Evolutionary conservation across 2,113 vertebrate genomes (phyloP).

Genomic region (Aplodontia rufa): DNA sequence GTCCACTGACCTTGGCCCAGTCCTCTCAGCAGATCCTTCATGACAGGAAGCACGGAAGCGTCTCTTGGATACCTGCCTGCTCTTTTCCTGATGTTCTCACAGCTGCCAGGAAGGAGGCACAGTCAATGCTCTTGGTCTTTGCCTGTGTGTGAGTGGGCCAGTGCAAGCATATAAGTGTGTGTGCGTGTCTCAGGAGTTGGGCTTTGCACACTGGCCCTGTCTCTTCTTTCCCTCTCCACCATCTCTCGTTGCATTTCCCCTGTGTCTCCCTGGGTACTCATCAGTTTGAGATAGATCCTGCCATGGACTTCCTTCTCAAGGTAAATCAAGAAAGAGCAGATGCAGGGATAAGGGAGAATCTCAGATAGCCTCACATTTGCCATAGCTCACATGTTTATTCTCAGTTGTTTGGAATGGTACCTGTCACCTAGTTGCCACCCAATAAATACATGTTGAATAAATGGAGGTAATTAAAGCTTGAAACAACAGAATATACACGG

Average conservation of each 20-base stretch:
- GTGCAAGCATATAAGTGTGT: not conserved
- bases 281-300: not conserved
- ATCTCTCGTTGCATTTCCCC: fast-evolving
- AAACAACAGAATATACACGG: not conserved
- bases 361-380: not conserved
- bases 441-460: slow-evolving; percentile 44
- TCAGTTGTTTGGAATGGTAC: not conserved
- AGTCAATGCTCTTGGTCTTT: not conserved
- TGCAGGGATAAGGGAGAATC: not conserved
- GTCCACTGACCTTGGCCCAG: not conserved
- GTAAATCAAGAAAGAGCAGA: not conserved
- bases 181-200: not conserved
- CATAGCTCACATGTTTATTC: not conserved
- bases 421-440: not conserved
- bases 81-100: not conserved
- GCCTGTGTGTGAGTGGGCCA: not conserved
- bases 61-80: not conserved
- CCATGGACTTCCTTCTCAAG: not conserved
- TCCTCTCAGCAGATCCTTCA: not conserved
- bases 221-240: fast-evolving
- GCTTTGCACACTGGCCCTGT: not conserved
- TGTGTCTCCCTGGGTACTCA: not conserved
- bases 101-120: not conserved
- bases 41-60: slow-evolving; percentile 17
- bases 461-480: not conserved